Percentiles rank a stretch among this genome's conserved stretches.
These are phyloP conservation scores for Cervus canadensis DNA, from an alignment of 2,113 vertebrate genomes.

Conservation along the genomic window DNA sequence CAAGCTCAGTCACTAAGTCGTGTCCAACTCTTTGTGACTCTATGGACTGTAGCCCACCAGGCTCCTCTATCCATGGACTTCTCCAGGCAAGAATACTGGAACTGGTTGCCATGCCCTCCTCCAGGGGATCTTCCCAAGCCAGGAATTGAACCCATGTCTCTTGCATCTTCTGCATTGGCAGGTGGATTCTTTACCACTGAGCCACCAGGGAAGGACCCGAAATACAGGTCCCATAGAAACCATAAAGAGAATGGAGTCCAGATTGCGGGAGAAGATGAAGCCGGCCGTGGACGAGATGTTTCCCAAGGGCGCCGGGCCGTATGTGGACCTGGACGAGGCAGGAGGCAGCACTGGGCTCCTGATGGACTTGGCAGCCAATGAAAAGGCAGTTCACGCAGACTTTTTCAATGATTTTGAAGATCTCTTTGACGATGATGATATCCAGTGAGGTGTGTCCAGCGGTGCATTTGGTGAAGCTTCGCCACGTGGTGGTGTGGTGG, in stretches of 20 bases:
- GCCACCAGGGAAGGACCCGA: neutral
- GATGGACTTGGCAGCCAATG: too few species aligned
- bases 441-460: too few species aligned
- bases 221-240: neutral
- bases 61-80: neutral
- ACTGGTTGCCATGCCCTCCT: neutral
- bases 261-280: too few species aligned
- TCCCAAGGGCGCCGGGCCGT: too few species aligned
- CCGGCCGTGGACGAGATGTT: too few species aligned
- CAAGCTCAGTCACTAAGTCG: neutral
- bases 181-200: neutral
- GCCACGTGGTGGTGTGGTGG: too few species aligned
- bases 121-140: neutral
- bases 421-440: too few species aligned
- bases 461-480: too few species aligned
- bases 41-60: neutral
- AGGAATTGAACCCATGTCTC: neutral
- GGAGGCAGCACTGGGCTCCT: too few species aligned
- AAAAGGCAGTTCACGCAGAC: too few species aligned
- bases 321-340: too few species aligned
- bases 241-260: neutral
- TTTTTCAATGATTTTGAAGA: too few species aligned
- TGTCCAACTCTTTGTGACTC: neutral
- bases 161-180: neutral
- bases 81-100: neutral